A percentile compares a stretch with the other conserved stretches of the same genome.
phyloP scores from a whole-genome alignment of 1,140 invertebrate species.

The Apis dorsata region DNA sequence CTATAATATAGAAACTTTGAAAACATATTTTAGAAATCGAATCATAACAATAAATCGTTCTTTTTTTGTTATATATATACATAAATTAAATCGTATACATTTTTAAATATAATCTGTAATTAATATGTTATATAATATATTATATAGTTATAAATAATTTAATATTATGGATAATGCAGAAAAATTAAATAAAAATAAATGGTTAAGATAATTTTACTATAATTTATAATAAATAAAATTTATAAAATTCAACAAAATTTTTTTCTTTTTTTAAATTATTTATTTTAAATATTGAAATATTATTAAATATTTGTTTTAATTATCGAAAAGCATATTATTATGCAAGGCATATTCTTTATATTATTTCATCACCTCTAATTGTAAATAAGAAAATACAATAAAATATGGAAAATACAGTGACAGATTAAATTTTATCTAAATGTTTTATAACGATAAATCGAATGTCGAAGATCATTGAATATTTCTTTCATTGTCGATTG shows the following conservation, averaged over 20 bases:
- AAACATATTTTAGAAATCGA: neutral
- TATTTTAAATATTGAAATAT: neutral
- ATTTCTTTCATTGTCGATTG: conserved; percentile 1
- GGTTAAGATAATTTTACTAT: no score
- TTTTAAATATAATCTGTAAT: neutral
- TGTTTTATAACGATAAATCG: neutral
- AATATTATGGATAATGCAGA: no score
- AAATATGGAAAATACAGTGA: neutral
- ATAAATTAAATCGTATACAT: neutral
- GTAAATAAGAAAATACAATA: neutral
- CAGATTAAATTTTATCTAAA: conserved; percentile 16
- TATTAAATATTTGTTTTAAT: no score
- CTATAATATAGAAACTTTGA: neutral
- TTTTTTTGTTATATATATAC: no score
- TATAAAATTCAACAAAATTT: no score
- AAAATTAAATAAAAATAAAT: no score
- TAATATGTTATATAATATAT: no score
- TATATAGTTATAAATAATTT: no score
- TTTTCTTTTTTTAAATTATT: neutral
- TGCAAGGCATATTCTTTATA: neutral
- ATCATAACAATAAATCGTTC: no score
- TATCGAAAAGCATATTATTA: neutral
- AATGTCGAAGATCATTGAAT: conserved; percentile 32
- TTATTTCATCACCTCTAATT: neutral
- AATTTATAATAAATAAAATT: no score